phyloP scores from a whole-genome alignment of 2,888 invertebrate species.

The Athetis lepigone region DNA sequence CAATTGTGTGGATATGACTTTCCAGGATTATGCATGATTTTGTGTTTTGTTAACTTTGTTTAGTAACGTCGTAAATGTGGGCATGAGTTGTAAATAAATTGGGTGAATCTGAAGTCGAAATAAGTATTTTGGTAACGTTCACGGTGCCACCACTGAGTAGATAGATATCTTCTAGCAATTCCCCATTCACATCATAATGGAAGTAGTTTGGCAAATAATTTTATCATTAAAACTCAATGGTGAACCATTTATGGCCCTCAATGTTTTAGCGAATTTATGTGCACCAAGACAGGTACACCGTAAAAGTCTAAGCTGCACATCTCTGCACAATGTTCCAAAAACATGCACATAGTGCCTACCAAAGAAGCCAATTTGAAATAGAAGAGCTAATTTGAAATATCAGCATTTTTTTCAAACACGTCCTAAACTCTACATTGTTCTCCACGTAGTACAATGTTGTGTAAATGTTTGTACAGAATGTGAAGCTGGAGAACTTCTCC shows the following conservation, averaged over 20 bases:
- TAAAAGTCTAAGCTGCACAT: neutral
- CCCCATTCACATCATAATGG: constrained; percentile 1
- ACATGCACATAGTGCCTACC: neutral
- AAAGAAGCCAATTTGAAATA: neutral
- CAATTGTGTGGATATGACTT: constrained; percentile 26
- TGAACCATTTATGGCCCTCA: neutral
- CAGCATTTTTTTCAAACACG: neutral
- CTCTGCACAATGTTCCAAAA: neutral
- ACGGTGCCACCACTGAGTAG: constrained; percentile 31
- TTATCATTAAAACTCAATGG: neutral
- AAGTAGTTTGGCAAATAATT: constrained; percentile 20
- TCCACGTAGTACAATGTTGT: neutral
- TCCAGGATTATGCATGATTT: constrained; percentile 59
- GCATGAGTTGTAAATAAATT: constrained; percentile 43
- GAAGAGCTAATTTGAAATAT: neutral
- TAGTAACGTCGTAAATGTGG: constrained; percentile 22
- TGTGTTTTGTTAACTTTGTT: constrained; percentile 55
- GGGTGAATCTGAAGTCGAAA: constrained; percentile 18
- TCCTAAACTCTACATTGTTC: neutral
- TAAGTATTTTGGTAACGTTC: constrained; percentile 1
- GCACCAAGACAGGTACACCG: neutral
- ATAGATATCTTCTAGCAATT: constrained; percentile 21
- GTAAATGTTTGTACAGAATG: constrained; percentile 92
- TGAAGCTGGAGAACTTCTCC: constrained; percentile 99
- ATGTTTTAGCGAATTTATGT: neutral